phyloP scores from a whole-genome alignment of 2,888 invertebrate species.

The Diploptera punctata region DNA sequence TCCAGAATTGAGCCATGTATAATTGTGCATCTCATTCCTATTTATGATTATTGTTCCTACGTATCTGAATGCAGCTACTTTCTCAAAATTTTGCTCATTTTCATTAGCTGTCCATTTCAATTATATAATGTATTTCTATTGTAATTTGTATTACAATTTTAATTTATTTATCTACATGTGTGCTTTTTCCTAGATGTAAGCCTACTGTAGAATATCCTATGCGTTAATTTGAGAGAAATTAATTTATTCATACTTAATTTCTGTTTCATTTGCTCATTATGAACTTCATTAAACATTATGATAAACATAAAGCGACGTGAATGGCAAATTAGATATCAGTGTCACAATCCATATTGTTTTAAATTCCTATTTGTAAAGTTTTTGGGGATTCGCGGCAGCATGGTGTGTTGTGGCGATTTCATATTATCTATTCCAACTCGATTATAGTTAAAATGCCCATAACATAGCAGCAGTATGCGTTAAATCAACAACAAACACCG shows the following conservation, averaged over 20 bases:
- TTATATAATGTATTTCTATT: too few relatives aligned
- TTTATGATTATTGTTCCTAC: too few relatives aligned
- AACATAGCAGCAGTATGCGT: neutral
- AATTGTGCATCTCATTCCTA: too few relatives aligned
- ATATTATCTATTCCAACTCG: slow-evolving; percentile 16
- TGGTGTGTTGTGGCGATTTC: neutral
- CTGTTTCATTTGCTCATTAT: slow-evolving; percentile 19
- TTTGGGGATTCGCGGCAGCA: slow-evolving; percentile 11
- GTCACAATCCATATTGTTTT: slow-evolving; percentile 4
- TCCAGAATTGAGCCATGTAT: too few relatives aligned
- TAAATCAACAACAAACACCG: slow-evolving; percentile 11
- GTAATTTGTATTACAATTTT: too few relatives aligned
- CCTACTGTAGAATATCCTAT: too few relatives aligned
- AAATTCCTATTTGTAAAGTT: slow-evolving; percentile 6
- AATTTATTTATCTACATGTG: too few relatives aligned
- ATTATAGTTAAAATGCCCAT: slow-evolving; percentile 5
- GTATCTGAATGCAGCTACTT: too few relatives aligned
- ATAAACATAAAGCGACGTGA: slow-evolving; percentile 4
- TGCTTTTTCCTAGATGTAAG: too few relatives aligned
- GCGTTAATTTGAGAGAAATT: neutral
- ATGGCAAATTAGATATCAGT: slow-evolving; percentile 7
- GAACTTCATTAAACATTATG: neutral
- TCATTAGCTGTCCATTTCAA: too few relatives aligned
- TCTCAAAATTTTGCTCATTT: too few relatives aligned
- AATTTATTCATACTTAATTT: slow-evolving; percentile 7